Conservation (phyloP, 1,140 invertebrate species). For the Drosophila tani region DNA sequence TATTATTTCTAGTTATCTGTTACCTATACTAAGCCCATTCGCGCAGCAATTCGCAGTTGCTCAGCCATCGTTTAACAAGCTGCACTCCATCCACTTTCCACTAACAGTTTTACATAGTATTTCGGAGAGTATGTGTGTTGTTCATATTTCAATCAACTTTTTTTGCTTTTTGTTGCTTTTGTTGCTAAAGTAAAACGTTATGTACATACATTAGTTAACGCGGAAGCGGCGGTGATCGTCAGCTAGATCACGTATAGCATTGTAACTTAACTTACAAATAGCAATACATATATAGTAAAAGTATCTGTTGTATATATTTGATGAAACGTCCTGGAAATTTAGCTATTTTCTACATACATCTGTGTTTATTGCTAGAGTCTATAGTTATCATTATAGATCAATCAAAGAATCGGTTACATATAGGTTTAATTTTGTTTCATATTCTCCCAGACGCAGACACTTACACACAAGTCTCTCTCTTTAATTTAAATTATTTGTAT, state of each 20-base stretch:
- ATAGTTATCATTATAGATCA: slow-evolving; percentile 42
- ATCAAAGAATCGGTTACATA: slow-evolving; percentile 56
- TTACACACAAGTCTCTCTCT: slow-evolving; percentile 22
- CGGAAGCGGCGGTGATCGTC: slow-evolving; percentile 57
- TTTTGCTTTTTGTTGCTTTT: slow-evolving; percentile 14
- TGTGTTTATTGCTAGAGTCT: slow-evolving; percentile 37
- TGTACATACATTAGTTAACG: slow-evolving; percentile 74
- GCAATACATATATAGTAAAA: slow-evolving; percentile 55
- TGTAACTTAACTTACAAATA: slow-evolving; percentile 55
- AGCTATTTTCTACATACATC: slow-evolving; percentile 64
- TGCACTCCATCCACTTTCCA: slow-evolving; percentile 43
- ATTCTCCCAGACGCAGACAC: slow-evolving; percentile 32
- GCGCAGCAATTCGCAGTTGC: slow-evolving; percentile 49
- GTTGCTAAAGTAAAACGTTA: slow-evolving; percentile 67
- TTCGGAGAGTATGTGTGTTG: slow-evolving; percentile 43
- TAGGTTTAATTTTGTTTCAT: slow-evolving; percentile 42
- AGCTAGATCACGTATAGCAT: slow-evolving; percentile 53
- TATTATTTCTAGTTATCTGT: slow-evolving; percentile 56
- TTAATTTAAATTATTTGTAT: slow-evolving; percentile 52
- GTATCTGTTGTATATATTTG: slow-evolving; percentile 43
- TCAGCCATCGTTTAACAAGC: slow-evolving; percentile 49
- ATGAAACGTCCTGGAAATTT: slow-evolving; percentile 67
- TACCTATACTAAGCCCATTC: slow-evolving; percentile 57
- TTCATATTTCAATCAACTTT: slow-evolving; percentile 56
- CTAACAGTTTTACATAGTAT: slow-evolving; percentile 43